Evolutionary conservation across 2,797 vertebrate genomes (phyloP).

Genomic region (Gallinago nigripennis): DNA sequence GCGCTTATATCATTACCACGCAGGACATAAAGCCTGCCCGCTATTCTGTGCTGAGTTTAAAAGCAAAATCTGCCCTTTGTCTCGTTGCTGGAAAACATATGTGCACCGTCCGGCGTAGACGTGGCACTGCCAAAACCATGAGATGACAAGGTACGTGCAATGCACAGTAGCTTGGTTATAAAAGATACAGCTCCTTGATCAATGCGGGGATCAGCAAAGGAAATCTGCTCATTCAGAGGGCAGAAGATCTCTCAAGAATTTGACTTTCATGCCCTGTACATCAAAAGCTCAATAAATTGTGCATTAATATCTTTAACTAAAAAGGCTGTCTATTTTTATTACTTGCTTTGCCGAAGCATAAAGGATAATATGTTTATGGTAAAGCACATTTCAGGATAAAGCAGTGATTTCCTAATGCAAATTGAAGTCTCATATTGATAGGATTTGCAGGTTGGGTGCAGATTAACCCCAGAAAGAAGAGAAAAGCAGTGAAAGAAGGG

Average conservation of each 20-base stretch:
- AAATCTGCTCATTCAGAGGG: neutral
- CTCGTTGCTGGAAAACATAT: neutral
- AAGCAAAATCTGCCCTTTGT: neutral
- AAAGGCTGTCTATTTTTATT: neutral
- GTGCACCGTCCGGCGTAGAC: rapidly evolving
- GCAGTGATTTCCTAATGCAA: neutral
- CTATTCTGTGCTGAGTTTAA: neutral
- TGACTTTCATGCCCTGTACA: neutral
- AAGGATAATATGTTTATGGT: neutral
- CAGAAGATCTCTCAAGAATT: neutral
- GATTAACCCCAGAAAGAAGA: neutral
- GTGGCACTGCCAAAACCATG: neutral
- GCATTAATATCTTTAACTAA: neutral
- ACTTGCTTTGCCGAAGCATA: neutral
- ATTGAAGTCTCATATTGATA: neutral
- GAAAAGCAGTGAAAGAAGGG: neutral
- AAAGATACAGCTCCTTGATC: neutral
- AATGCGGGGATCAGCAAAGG: rapidly evolving
- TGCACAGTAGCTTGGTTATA: neutral
- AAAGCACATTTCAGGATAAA: neutral
- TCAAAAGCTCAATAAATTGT: neutral
- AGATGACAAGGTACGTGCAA: neutral
- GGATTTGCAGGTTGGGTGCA: neutral
- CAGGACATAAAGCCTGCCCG: neutral
- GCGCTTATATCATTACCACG: neutral